Conservation (phyloP, 2,797 vertebrate genomes). For the Erpetoichthys calabaricus region DNA sequence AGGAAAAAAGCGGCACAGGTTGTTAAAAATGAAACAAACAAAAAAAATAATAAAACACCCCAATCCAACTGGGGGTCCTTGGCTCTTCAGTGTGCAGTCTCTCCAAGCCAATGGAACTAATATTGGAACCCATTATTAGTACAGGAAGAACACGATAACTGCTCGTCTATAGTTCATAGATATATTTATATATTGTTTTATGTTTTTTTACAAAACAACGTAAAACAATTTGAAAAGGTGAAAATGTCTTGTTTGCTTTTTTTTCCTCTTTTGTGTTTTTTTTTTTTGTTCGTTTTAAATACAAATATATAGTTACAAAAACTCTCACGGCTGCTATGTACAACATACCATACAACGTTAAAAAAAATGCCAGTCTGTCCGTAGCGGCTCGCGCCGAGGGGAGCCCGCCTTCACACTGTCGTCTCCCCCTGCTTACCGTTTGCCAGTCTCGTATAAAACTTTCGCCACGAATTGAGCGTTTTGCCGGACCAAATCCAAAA, state of each 20-base stretch:
- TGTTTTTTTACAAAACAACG: background rate
- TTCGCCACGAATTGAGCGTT: conserved; percentile 90
- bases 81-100: too few relatives aligned
- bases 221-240: too few relatives aligned
- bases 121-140: too few relatives aligned
- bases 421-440: conserved; percentile 86
- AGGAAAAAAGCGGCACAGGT: too few relatives aligned
- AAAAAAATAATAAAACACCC: too few relatives aligned
- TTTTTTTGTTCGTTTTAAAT: conserved; percentile 66
- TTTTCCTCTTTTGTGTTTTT: too few relatives aligned
- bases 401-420: conserved; percentile 54
- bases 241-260: too few relatives aligned
- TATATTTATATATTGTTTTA: background rate
- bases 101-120: too few relatives aligned
- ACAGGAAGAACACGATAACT: too few relatives aligned
- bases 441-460: conserved; percentile 86
- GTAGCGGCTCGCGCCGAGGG: background rate
- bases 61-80: too few relatives aligned
- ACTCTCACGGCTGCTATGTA: conserved; percentile 81
- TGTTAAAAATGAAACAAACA: too few relatives aligned
- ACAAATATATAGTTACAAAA: conserved; percentile 82
- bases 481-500: conserved; percentile 98
- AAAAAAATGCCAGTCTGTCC: conserved; percentile 30
- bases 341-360: conserved; percentile 42
- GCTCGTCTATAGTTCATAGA: background rate